These are phyloP conservation scores for Coracopsis vasa DNA, from an alignment of 2,113 vertebrate species.

Conservation along the genomic window DNA sequence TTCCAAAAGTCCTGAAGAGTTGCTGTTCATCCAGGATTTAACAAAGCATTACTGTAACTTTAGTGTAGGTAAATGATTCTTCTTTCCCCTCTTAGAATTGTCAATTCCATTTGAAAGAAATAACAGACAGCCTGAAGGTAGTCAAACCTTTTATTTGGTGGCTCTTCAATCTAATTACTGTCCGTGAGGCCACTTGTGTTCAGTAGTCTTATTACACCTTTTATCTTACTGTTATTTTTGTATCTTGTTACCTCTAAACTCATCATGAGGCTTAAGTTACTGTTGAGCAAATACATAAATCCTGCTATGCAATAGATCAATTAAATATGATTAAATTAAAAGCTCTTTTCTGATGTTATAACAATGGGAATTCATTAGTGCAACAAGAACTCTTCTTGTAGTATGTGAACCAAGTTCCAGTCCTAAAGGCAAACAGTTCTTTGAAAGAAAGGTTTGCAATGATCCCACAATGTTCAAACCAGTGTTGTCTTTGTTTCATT, in stretches of 20 bases:
- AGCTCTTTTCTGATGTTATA: background rate
- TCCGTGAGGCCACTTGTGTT: background rate
- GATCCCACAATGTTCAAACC: background rate
- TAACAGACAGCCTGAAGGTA: background rate
- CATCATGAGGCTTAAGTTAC: background rate
- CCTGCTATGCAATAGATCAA: background rate
- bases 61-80: background rate
- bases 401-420: background rate
- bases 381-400: background rate
- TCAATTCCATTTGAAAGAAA: background rate
- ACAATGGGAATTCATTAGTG: background rate
- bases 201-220: background rate
- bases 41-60: background rate
- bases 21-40: background rate
- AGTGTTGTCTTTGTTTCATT: background rate
- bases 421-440: background rate
- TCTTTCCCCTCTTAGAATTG: background rate
- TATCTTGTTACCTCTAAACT: background rate
- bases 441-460: background rate
- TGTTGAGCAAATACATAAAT: background rate
- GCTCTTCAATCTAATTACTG: background rate
- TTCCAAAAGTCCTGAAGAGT: background rate
- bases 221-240: background rate
- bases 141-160: background rate
- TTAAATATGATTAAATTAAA: slow-evolving; percentile 1